phyloP scores from a whole-genome alignment of 2,888 invertebrate genomes.

The Lysandra bellargus region DNA sequence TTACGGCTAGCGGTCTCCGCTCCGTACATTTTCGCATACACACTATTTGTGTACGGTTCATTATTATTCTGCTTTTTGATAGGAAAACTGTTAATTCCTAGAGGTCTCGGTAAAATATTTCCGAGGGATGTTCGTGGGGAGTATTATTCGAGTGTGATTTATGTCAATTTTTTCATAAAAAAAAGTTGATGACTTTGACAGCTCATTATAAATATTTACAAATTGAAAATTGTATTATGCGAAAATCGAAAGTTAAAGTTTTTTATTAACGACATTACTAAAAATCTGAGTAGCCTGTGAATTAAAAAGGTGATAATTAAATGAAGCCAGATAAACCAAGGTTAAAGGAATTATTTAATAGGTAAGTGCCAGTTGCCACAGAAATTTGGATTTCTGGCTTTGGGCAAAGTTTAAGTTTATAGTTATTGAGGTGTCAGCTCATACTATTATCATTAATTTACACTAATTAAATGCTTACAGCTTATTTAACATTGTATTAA shows the following conservation, averaged over 20 bases:
- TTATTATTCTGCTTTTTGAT: background rate
- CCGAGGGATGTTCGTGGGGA: background rate
- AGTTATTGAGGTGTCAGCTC: background rate
- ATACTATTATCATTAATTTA: background rate
- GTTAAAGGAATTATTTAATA: background rate
- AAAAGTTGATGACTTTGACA: constrained; percentile 63
- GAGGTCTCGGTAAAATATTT: background rate
- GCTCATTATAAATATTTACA: constrained; percentile 65
- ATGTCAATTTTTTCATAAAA: constrained; percentile 32
- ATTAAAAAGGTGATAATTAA: constrained; percentile 8
- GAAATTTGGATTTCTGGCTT: background rate
- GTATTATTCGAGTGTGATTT: constrained; percentile 19
- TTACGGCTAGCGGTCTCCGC: constrained; percentile 63
- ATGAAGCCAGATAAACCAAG: background rate
- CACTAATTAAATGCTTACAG: too few species aligned
- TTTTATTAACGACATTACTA: background rate
- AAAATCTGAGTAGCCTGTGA: background rate
- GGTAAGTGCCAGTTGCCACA: constrained; percentile 11
- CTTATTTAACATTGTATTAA: background rate
- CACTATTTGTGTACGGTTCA: background rate
- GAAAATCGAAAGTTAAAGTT: background rate
- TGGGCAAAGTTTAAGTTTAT: background rate
- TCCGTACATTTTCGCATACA: constrained; percentile 35
- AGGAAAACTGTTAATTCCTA: background rate
- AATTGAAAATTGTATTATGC: constrained; percentile 15